Base-by-base conservation (phyloP, 2,113 vertebrate genomes). In the Hippocampus barbouri region DNA sequence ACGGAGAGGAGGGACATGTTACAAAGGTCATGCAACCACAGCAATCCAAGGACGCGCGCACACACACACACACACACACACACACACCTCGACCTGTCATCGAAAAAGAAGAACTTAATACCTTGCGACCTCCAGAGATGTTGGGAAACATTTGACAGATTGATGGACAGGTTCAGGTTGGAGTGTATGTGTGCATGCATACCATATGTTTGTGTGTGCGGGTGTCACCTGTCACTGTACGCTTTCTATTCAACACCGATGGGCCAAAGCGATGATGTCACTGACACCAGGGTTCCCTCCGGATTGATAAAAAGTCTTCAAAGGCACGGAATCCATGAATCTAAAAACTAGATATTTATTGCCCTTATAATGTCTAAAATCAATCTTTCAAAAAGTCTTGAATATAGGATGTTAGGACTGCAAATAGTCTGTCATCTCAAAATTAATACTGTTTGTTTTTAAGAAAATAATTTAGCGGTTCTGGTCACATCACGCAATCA, bases 51-150 rank as follows among this genome's bases (percentile, higher is more conserved):
- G 67, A 66, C 43, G 74, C 76, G 45, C 16, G 27, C 72, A 25
- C 51, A 40, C 63, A 70, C 61, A 68, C 54, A 38, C 34, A 34
- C 30, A 34, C 27, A 30, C 27, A 30, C 27, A 30, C 27, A 30
- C 27, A 30, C 27, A 38, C 34, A 38, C 34, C 34, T 38, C 34
- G 8, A 72, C 45, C 73, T 82, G 80, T 81, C 84, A 84, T 66
- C 75, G 78, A 83, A 86, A 87, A 82, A 78, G 49, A 85, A 78
- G 57, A 86, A 85, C 74, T 70, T 72, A 80, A 87, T 76, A 78
- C 76, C 64, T 75, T 60, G 68, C 68, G 78, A 73, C 70, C 76
- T 79, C 78, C 78, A 25, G 75, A 78, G 80, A 84, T 66, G 72
- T 67, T 68, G 43, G 78, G 72, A 81, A 77, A 80, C 71, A 70